Base-by-base conservation (phyloP, 2,888 invertebrate species). In the Drosophila fungiperda region DNA sequence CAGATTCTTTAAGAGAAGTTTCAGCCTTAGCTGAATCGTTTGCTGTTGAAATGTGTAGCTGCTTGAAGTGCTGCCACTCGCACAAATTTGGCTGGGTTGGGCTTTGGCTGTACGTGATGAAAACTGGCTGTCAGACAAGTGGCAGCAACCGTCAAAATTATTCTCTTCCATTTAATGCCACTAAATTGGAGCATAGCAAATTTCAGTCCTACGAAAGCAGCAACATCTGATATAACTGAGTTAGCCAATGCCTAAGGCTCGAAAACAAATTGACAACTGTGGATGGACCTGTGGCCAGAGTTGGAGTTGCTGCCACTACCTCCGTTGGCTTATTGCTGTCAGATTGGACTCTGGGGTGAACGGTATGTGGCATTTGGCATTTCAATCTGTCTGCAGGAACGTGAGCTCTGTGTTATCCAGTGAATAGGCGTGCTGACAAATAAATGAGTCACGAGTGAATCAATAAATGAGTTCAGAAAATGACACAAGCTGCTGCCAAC, bases 391-490 rank as follows among this genome's bases (percentile, higher is more conserved):
- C 65, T 67, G 42, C 50, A 2, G 35, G 57, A 68, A 82, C 82
- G 87, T 82, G 76, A 66, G 67, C 40, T 36, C 45, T 32, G 9
- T 26, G 3, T 35, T 15, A 61, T n/a, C 49, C 48, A 26, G 23
- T 40, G 50, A 55, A 38, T 57, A 35, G 33, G 42, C 26, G 33
- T 26, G 48, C 65, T 45, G 40, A 49, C 57, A 77, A 63, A 54
- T 58, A 73, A 73, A 66, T 63, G 53, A 70, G 78, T 69, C 76
- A 68, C 67, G 76, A 85, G 68, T 79, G 73, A 82, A 76, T 85
- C 88, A 85, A 83, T 83, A 86, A 84, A 83, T 83, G 83, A 76
- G 72, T 78, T 72, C 73, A 83, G 80, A 66, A 86, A 78, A 75
- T 80, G 87, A 73, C 73, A 77, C 87, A 84, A 69, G 83, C 81